phyloP scores from a whole-genome alignment of 2,797 vertebrate species.

The Rhyacichthys aspro region DNA sequence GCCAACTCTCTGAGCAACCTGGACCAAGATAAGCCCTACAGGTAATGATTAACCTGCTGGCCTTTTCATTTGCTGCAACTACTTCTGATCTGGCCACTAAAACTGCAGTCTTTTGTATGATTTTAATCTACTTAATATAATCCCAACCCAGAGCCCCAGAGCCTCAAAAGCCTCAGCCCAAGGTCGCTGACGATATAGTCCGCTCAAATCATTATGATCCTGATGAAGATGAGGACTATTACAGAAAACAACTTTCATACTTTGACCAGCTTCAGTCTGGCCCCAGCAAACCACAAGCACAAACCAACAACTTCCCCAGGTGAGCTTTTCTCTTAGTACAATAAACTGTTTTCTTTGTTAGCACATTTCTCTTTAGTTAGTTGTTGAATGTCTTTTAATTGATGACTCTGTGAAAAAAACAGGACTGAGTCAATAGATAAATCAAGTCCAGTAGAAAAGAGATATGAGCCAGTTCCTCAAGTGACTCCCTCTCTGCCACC shows the following conservation, averaged over 20 bases:
- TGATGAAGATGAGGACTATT: constrained; percentile 96
- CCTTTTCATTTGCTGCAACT: neutral
- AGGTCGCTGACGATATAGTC: constrained; percentile 88
- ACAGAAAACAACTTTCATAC: constrained; percentile 95
- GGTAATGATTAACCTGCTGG: constrained; percentile 72
- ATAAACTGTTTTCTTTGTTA: neutral
- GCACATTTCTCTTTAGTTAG: neutral
- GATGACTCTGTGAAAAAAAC: constrained; percentile 19
- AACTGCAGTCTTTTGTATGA: too few species aligned
- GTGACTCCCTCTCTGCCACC: constrained; percentile 84
- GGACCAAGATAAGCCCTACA: constrained; percentile 93
- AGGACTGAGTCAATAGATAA: constrained; percentile 90
- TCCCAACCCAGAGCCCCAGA: constrained; percentile 84
- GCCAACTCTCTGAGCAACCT: constrained; percentile 89
- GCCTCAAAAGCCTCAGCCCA: constrained; percentile 89
- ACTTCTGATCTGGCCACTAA: too few species aligned
- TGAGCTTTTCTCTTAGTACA: constrained; percentile 70
- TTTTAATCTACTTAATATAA: constrained; percentile 5
- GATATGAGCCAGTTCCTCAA: constrained; percentile 85
- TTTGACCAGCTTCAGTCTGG: constrained; percentile 85
- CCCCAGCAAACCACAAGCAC: constrained; percentile 83
- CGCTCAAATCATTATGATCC: constrained; percentile 94
- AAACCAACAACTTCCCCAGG: constrained; percentile 88
- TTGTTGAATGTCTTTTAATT: neutral
- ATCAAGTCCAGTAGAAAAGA: constrained; percentile 83